Evolutionary conservation across 2,888 invertebrate genomes (phyloP), one percentile per base, ranked within the genome.

Genomic region (Pammene aurita): DNA sequence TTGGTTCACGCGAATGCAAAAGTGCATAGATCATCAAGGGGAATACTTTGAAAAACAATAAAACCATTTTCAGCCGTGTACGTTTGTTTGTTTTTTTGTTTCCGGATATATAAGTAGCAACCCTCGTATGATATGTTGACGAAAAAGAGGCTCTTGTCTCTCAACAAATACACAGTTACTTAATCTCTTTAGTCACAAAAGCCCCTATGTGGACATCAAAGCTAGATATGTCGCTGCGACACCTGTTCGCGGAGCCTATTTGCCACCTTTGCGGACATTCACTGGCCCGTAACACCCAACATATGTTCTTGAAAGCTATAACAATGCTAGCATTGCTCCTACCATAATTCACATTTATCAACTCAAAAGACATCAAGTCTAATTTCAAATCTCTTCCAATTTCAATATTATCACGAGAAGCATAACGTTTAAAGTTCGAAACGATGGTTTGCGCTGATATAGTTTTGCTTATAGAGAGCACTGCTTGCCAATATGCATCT

Each of bases 251-350:
- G 35, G 18, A 16, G 50, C 55, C 9, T 41, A 44, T 63, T 68
- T 57, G 57, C 63, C 57, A 42, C 67, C 46, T 56, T n/a, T 5
- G 34, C 41, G 63, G 44, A 44, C 57, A 57, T 46, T 63, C 67
- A 63, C 56, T 63, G 63, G 42, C 50, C 57, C 16, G 63, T 52
- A 56, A 50, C 26, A 26, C 26, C 26, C 26, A 26, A 26, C 67
- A 68, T 56, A 35, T 68, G 63, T 68, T 57, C 63, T 56, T 54
- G 55, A 52, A 42, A 67, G 62, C 57, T 58, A 58, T 16, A 41
- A 56, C 57, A 42, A 56, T 62, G 56, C 35, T 63, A 44, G 42
- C 18, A 42, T 67, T 14, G 62, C 56, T 14, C 41, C 14, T 57
- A 50, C 26, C 46, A 56, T 41, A 60, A 50, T 48, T 41, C 11